phyloP scores from a whole-genome alignment of 2,113 vertebrate species.

The Leptobrachium ailaonicum region DNA sequence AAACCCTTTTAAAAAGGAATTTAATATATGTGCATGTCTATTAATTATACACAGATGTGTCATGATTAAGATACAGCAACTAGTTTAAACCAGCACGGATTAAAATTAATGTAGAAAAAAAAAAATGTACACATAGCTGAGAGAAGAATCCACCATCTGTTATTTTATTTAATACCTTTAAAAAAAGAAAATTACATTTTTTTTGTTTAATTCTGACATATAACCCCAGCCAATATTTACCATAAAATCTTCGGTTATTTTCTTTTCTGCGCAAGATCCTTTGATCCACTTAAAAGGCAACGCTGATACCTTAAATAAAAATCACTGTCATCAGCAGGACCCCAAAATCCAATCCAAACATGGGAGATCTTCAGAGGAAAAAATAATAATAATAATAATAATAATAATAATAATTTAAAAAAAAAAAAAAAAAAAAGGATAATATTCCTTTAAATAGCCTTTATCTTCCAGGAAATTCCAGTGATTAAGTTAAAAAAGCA shows the following conservation, averaged over 20 bases:
- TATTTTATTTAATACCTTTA: slow-evolving; percentile 5
- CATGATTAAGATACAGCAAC: slow-evolving; percentile 42
- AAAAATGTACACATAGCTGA: neutral
- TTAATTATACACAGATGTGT: slow-evolving; percentile 41
- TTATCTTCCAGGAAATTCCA: slow-evolving; percentile 30
- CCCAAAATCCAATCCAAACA: slow-evolving; percentile 47
- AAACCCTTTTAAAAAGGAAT: neutral
- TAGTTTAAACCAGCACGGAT: slow-evolving; percentile 34
- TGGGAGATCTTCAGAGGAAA: slow-evolving; percentile 15
- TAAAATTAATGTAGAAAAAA: neutral
- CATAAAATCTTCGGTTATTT: slow-evolving; percentile 34
- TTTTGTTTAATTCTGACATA: neutral
- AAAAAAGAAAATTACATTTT: slow-evolving; percentile 5
- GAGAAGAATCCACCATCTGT: slow-evolving; percentile 39
- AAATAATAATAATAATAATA: too few species aligned
- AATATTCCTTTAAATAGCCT: slow-evolving; percentile 13
- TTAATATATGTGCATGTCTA: slow-evolving; percentile 12
- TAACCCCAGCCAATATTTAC: slow-evolving; percentile 35
- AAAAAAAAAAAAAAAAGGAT: slow-evolving; percentile 14
- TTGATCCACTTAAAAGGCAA: slow-evolving; percentile 17
- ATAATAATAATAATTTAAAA: too few species aligned
- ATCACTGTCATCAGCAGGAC: slow-evolving; percentile 22
- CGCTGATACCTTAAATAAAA: neutral
- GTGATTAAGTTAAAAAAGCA: neutral
- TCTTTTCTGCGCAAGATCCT: slow-evolving; percentile 2